Evolutionary conservation across 2,888 invertebrate genomes (phyloP), one percentile per base, ranked within the genome.

Genomic region (Lithophane leautieri): DNA sequence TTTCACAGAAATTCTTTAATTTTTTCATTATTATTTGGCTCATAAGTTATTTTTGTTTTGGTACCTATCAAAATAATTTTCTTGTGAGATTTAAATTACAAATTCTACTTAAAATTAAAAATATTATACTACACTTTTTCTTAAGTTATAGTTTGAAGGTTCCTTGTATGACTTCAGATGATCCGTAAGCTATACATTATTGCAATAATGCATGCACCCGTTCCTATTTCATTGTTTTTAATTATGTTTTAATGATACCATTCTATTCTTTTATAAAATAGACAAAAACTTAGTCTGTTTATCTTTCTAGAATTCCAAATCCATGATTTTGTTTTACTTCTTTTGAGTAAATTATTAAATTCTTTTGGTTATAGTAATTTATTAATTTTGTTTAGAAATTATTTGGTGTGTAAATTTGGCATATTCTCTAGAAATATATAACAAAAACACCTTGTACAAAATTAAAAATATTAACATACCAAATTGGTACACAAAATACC

Each of bases 151-250:
- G 86, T 86, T 84, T 83, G 83, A 90, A 89, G 85, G 70, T 85
- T 72, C 79, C 90, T 88, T 87, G 78, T 86, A 60, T 47, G 47
- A 82, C 88, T 81, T 84, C 88, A 84, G 76, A 84, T 82, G 78
- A 87, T 85, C 69, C 77, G 93, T 94, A 94, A 94, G 94, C 89
- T 88, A 76, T 72, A 73, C 68, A 79, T 81, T 88, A 76, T 83
- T 73, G 56, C 65, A 60, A 62, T 73, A 78, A 73, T 88, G 89
- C 89, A 91, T 92, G 93, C 82, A 75, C 62, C 68, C 65, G 76
- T 84, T 87, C 75, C 62, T 62, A 44, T 85, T 34, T 76, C 50
- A 75, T 83, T 80, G 76, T 85, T 81, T 82, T 78, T 86, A 71
- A 81, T 63, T 79, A n/a, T 79, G 62, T 81, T 74, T 72, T 74